Evolutionary conservation across 2,888 invertebrate genomes (phyloP), one percentile per base, ranked within the genome.

Genomic region (Laspeyria flexula): DNA sequence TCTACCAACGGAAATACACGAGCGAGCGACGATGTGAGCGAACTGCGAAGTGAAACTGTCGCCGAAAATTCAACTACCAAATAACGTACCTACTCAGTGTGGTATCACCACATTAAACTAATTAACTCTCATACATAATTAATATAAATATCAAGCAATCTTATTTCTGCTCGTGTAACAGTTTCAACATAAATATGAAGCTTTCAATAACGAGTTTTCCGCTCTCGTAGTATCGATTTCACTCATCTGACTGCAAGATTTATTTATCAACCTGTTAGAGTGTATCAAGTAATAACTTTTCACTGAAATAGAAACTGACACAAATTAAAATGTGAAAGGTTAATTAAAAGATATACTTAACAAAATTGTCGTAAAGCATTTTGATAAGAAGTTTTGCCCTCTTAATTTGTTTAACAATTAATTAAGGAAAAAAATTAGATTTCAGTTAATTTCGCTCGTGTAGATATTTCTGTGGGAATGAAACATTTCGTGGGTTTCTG

Each of bases 21-120:
- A 55, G 40, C 42, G 27, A 45, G 47, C 40, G 40, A 37, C 44
- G 48, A 48, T 35, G 45, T 40, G 43, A 51, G 43, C 43, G 40
- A 51, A 23, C 39, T 39, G 40, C 37, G 54, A 54, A 40, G 41
- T 38, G 45, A 47, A 34, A 37, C 42, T 31, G 33, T 33, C 47
- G 27, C 52, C 37, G 47, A 62, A 30, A 35, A 55, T 43, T 51
- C 42, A 54, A 42, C 50, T 43, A 59, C 43, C 25, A 25, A 35
- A 40, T 33, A 45, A 52, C 41, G 30, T 41, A 9, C n/a, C 15
- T 25, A 40, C 30, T 13, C 29, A 16, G 9, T 7, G 40, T 29
- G 10, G 10, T 0, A 40, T 44, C 48, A 37, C 56, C 49, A 53
- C 62, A 47, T 55, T 49, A 59, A 62, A 60, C 30, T 55, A 50